Base-by-base conservation (phyloP, 2,888 invertebrate genomes). In the Exephanes ischioxanthus region DNA sequence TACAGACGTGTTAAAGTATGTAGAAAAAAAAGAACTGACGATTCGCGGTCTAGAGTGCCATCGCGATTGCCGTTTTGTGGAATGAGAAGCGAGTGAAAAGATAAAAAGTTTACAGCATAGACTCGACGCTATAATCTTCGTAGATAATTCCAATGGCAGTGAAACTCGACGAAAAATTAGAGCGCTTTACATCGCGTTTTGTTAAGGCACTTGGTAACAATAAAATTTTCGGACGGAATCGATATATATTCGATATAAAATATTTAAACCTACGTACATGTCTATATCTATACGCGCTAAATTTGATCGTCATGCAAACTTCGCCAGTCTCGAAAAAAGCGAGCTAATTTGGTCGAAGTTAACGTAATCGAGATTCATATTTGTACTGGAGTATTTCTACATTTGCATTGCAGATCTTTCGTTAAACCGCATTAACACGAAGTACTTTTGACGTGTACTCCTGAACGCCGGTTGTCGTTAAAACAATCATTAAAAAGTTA, bases 141-240 rank as follows among this genome's bases (percentile, higher is more conserved):
- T 22, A 3, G 7, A 22, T 14, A 48, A 22, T 37, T 19, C 53
- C 26, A 70, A 45, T 58, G 30, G 30, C 68, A 58, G 41, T 78
- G 14, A 61, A 79, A 48, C 14, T 37, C 51, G 22, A 14, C 33
- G 37, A 55, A 22, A 55, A 45, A 37, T 71, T 11, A 75, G 16
- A 77, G 61, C 72, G 72, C 80, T 80, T 77, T 67, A 51, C 72
- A 68, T 80, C 22, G 55, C 68, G 73, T 78, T 85, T 75, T 26
- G 19, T 80, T 75, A 85, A 88, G 84, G 85, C 88, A 88, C 87
- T 86, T 87, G 73, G 71, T 78, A 78, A 70, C 45, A 16, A 33
- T 78, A 68, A 2, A 26, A 45, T 67, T 55, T 83, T 77, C 71
- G 86, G 86, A 83, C 81, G 76, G 80, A 81, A 88, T 58, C 19